phyloP scores from a whole-genome alignment of 2,797 vertebrate genomes.

The Intellagama lesueurii region DNA sequence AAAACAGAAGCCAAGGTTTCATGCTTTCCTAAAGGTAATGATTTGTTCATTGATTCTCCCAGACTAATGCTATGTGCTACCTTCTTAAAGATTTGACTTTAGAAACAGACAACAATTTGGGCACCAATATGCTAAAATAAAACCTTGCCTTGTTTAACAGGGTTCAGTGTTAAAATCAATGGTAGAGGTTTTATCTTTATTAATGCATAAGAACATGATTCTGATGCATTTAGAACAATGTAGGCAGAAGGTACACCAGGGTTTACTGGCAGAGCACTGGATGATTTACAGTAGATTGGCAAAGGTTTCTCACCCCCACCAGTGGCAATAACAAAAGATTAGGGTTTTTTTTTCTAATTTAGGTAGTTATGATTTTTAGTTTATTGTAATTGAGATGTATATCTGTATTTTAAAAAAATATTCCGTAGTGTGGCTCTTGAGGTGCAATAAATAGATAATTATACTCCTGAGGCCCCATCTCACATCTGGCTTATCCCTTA shows the following conservation, averaged over 20 bases:
- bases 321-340: neutral
- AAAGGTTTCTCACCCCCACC: neutral
- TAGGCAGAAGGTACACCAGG: neutral
- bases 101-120: neutral
- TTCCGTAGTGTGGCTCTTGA: neutral
- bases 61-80: neutral
- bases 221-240: neutral
- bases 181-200: neutral
- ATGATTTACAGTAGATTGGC: neutral
- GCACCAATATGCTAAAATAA: neutral
- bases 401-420: neutral
- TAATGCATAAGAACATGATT: neutral
- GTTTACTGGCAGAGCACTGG: neutral
- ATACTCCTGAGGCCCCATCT: neutral
- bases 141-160: no score
- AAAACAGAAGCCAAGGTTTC: constrained; percentile 96
- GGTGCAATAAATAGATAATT: neutral
- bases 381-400: neutral
- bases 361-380: neutral
- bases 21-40: constrained; percentile 95
- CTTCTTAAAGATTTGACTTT: neutral
- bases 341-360: neutral
- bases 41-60: neutral
- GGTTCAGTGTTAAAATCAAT: neutral
- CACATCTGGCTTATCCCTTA: neutral